These are phyloP conservation scores for Actinostola sp. DNA, from an alignment of 92 coral and sea anemone genomes.

Conservation along the genomic window DNA sequence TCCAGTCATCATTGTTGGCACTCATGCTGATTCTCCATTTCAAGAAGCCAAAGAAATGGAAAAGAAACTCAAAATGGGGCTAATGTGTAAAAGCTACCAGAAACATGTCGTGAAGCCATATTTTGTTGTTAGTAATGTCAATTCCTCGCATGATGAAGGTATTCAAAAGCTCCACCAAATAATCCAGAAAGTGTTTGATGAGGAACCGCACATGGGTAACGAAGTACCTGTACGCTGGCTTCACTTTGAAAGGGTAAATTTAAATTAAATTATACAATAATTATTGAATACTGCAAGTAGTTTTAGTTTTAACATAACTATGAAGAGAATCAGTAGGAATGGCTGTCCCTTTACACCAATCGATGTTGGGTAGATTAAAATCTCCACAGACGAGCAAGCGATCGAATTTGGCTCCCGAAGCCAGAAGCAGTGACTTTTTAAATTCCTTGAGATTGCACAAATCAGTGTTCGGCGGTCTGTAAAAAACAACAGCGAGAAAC, in stretches of 20 bases:
- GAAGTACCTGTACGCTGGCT: constrained; percentile 33
- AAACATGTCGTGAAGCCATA: constrained; percentile 24
- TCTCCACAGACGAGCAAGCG: constrained; percentile 65
- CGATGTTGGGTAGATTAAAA: constrained; percentile 56
- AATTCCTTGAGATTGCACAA: constrained; percentile 37
- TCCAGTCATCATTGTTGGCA: constrained; percentile 36
- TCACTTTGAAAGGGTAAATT: constrained; percentile 17
- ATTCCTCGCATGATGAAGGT: constrained; percentile 18
- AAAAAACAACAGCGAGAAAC: constrained; percentile 27
- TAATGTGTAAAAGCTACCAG: not conserved
- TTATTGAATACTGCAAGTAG: too few relatives aligned
- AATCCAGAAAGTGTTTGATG: constrained; percentile 23
- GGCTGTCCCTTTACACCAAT: constrained; percentile 48
- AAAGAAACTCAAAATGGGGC: not conserved
- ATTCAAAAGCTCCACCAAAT: constrained; percentile 12
- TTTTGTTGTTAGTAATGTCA: constrained; percentile 11
- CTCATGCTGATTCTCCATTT: constrained; percentile 32
- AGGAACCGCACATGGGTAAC: constrained; percentile 47
- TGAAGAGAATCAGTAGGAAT: constrained; percentile 8
- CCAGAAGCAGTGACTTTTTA: constrained; percentile 45
- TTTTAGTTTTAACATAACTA: constrained; percentile 31
- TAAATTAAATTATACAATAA: too few relatives aligned
- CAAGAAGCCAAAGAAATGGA: constrained; percentile 7
- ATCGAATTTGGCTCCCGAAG: constrained; percentile 39
- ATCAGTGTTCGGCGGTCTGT: constrained; percentile 51